These are phyloP conservation scores for Macroglossus sobrinus DNA, from an alignment of 2,113 vertebrate genomes.

Conservation along the genomic window DNA sequence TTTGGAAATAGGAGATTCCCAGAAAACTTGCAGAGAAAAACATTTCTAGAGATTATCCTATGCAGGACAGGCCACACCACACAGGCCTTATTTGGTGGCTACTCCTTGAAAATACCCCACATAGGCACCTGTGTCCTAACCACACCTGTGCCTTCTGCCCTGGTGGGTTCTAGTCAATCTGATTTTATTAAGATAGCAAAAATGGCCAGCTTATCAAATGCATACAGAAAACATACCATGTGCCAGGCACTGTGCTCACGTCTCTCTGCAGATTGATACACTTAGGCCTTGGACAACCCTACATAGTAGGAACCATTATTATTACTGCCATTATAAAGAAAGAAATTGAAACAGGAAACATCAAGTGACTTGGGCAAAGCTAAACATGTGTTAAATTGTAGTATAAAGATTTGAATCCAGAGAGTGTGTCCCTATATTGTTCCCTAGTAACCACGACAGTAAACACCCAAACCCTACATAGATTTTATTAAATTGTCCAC, in stretches of 20 bases:
- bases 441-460: no score
- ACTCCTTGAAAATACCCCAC: fast-evolving
- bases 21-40: not conserved
- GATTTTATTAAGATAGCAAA: not conserved
- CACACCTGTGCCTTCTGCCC: not conserved
- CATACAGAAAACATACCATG: not conserved
- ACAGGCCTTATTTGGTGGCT: fast-evolving
- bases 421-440: not conserved
- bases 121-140: not conserved
- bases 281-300: not conserved
- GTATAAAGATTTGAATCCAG: no score
- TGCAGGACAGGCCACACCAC: not conserved
- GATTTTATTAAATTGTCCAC: fast-evolving
- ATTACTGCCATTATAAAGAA: not conserved
- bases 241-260: fast-evolving
- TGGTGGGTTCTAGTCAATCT: not conserved
- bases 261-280: not conserved
- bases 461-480: not conserved
- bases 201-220: not conserved
- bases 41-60: fast-evolving
- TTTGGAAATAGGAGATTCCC: not conserved
- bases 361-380: not conserved
- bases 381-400: not conserved
- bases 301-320: fast-evolving
- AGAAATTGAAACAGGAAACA: not conserved